Base-by-base conservation (phyloP, 37 sponge, comb jelly and placozoan species). In the Spongilla lacustris region DNA sequence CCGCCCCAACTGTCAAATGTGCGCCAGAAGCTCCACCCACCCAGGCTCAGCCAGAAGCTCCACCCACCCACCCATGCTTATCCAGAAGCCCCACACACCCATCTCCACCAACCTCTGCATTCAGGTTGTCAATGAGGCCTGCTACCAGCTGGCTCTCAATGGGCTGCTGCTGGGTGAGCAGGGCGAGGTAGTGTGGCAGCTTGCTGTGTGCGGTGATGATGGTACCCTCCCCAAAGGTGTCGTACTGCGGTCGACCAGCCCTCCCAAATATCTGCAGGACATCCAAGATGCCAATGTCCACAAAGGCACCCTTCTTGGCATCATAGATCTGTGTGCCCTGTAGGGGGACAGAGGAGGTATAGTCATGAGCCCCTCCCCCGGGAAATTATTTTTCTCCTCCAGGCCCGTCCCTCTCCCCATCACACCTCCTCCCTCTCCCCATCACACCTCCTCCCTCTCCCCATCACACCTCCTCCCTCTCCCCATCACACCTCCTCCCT, bases 241-340 rank as follows among this genome's bases (percentile, higher is more conserved):
- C 97, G 76, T 85, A 98, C 92, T 98, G 99, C 6, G 99, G 99
- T 25, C 99, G 78, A 34, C 99, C 99, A 0, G 99, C 99, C 34
- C 99, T 85, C 9, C 99, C 99, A 83, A 98, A 98, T 31, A 98
- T 96, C 83, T 98, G 99, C 37, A 96, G 85, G 19, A 98, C 99
- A 79, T 98, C 99, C 31, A 98, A 91, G 35, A 98, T 96, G 0
- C 97, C 99, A 2, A 98, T 73, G 75, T 98, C 99, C 11, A 98
- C 97, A 90, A 96, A 98, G 17, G 94, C 78, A 19, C 99, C 96
- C 79, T 96, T 98, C 76, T 94, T 85, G 37, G 97, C 94, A 81
- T 98, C 83, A 83, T 98, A 98, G 49, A 97, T 84, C 69, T 98
- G 96, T 0, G 99, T 98, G 23, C 99, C 99, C 96, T 96, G 74